These are phyloP conservation scores for Glyphotaelius pellucidus DNA, from an alignment of 2,888 invertebrate genomes.

Conservation along the genomic window DNA sequence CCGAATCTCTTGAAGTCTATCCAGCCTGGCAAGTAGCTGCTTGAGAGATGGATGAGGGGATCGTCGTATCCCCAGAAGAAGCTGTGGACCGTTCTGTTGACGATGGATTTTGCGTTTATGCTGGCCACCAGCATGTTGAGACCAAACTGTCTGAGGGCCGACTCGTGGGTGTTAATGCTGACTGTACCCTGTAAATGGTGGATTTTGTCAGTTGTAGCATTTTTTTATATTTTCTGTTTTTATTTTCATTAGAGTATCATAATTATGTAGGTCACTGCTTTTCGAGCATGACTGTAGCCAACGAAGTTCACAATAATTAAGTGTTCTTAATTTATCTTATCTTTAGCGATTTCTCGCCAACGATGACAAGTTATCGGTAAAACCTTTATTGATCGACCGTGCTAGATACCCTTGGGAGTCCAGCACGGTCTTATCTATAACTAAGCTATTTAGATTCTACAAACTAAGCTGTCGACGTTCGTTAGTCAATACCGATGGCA, in stretches of 20 bases:
- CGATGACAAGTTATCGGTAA: too few relatives aligned
- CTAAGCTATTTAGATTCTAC: background rate
- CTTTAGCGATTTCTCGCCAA: too few relatives aligned
- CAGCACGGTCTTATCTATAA: too few relatives aligned
- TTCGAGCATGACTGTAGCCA: too few relatives aligned
- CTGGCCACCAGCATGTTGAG: conserved; percentile 78
- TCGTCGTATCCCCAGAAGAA: conserved; percentile 92
- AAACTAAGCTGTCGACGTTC: background rate
- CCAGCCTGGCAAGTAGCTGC: conserved; percentile 85
- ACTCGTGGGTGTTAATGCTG: conserved; percentile 76
- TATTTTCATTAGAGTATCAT: too few relatives aligned
- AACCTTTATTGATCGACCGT: too few relatives aligned
- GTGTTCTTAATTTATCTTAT: too few relatives aligned
- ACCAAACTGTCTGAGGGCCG: conserved; percentile 78
- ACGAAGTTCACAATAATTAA: too few relatives aligned
- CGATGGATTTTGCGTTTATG: conserved; percentile 80
- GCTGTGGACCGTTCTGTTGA: conserved; percentile 81
- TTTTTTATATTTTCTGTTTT: too few relatives aligned
- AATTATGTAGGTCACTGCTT: too few relatives aligned
- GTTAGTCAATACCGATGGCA: too few relatives aligned
- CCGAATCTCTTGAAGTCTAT: conserved; percentile 90
- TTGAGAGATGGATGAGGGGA: conserved; percentile 82
- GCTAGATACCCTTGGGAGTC: too few relatives aligned
- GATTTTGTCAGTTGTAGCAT: background rate
- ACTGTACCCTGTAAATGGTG: conserved; percentile 76